A percentile compares a stretch with the other conserved stretches of the same genome.
Conservation (phyloP, 2,113 vertebrate genomes). For the Noctilio leporinus region DNA sequence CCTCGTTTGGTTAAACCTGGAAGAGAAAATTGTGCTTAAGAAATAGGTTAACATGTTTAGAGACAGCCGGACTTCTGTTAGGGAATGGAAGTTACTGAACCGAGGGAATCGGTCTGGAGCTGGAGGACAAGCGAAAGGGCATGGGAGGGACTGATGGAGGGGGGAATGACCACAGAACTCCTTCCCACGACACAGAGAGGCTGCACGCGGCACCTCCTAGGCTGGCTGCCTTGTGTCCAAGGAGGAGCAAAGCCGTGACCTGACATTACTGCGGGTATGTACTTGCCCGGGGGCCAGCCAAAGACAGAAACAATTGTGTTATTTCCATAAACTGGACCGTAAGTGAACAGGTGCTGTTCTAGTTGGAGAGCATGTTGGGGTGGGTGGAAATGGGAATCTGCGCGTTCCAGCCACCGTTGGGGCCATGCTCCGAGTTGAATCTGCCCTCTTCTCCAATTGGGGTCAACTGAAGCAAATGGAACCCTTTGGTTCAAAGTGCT, state of each 20-base stretch:
- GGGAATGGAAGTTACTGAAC: not conserved
- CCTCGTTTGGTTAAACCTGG: not conserved
- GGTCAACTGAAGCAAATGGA: not conserved
- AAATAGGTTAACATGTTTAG: not conserved
- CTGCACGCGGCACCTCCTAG: not conserved
- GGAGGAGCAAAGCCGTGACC: not conserved
- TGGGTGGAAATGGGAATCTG: not conserved
- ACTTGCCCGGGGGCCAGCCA: not conserved
- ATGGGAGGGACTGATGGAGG: not conserved
- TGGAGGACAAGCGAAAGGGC: not conserved
- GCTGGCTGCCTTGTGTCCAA: not conserved
- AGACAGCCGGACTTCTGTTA: not conserved
- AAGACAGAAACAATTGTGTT: not conserved
- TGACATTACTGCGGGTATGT: not conserved
- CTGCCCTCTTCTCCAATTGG: not conserved
- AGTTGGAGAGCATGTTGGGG: not conserved
- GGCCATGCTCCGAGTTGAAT: not conserved
- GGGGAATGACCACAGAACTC: not conserved
- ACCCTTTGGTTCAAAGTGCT: not conserved
- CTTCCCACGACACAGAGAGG: not conserved
- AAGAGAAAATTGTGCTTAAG: slow-evolving; percentile 61
- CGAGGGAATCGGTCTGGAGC: not conserved
- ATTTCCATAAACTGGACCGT: not conserved
- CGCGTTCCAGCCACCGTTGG: not conserved
- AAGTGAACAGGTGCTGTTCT: not conserved